Evolutionary conservation across 2,888 invertebrate species (phyloP), one percentile per base, ranked within the genome.

Genomic region (Chloromyia formosa): DNA sequence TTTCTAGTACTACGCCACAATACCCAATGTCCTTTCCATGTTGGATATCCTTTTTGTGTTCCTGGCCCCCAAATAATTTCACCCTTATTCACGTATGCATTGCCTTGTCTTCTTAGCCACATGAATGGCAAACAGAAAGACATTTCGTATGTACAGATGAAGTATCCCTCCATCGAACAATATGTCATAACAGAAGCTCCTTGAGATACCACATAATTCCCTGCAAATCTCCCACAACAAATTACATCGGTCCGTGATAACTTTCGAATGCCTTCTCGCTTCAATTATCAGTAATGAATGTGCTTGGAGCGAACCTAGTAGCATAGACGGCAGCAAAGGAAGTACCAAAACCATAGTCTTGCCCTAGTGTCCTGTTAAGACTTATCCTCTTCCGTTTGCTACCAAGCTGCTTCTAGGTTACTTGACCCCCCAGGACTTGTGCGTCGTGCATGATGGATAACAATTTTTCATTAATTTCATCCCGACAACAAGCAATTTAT

Each of bases 221-320:
- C 27, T 54, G 22, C 54, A 69, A 69, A 69, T 69, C 69, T 54
- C 56, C 23, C 69, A 54, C 54, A 69, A 69, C 69, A 69, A 69
- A 69, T 69, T 69, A 69, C 69, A 69, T 27, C 54, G 69, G 7
- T 69, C 69, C 69, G 53, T 69, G 69, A 69, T 69, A 69, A 54
- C 45, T 53, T 69, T 69, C 69, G n/a, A 54, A 69, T 69, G 56
- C 54, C 69, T 69, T 69, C 66, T 66, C 53, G 69, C 54, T 69
- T 69, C 69, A 69, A 69, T 69, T 69, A 69, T 54, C 69, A 54
- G 69, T 69, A 69, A 69, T 69, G 69, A 54, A 53, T 69, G 69
- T 69, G 69, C 69, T 66, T 22, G 42, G 22, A 45, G 66, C 35
- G 45, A 18, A n/a, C 5, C 14, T 10, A 66, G 49, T 18, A 16